phyloP scores from a whole-genome alignment of 2,888 invertebrate species.

The Drosophila formosana region DNA sequence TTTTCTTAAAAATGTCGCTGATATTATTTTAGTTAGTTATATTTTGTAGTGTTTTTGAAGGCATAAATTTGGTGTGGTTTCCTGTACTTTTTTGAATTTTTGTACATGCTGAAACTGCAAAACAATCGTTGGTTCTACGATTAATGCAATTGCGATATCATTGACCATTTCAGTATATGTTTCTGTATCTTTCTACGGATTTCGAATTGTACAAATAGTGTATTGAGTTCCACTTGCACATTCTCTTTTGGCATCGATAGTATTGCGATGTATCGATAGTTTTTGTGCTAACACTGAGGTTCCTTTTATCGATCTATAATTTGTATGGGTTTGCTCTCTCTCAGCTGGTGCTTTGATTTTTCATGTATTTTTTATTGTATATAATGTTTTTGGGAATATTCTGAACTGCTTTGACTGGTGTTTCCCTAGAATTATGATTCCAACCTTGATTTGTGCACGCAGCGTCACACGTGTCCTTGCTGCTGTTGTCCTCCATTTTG shows the following conservation, averaged over 20 bases:
- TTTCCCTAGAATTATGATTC: background rate
- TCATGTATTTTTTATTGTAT: slow-evolving; percentile 23
- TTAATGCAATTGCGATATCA: background rate
- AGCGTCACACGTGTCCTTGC: slow-evolving; percentile 4
- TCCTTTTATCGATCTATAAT: background rate
- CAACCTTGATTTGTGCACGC: background rate
- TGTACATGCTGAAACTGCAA: background rate
- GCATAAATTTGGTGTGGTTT: slow-evolving; percentile 15
- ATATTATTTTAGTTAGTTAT: slow-evolving; percentile 15
- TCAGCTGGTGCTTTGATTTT: slow-evolving; percentile 21
- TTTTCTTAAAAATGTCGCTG: slow-evolving; percentile 27
- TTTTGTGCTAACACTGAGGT: background rate
- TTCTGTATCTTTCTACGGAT: background rate
- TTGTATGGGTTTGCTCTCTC: background rate
- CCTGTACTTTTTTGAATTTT: slow-evolving; percentile 14
- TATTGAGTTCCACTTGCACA: background rate
- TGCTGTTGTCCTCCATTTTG: slow-evolving; percentile 20
- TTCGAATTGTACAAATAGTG: background rate
- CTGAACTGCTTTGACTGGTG: background rate
- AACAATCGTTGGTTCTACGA: background rate
- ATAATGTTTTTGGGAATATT: slow-evolving; percentile 21
- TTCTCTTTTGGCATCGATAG: background rate
- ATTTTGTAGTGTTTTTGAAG: slow-evolving; percentile 23
- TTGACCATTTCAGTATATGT: background rate
- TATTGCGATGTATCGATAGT: background rate